Conservation (phyloP, 2,888 invertebrate species). For the Ochlodes sylvanus region DNA sequence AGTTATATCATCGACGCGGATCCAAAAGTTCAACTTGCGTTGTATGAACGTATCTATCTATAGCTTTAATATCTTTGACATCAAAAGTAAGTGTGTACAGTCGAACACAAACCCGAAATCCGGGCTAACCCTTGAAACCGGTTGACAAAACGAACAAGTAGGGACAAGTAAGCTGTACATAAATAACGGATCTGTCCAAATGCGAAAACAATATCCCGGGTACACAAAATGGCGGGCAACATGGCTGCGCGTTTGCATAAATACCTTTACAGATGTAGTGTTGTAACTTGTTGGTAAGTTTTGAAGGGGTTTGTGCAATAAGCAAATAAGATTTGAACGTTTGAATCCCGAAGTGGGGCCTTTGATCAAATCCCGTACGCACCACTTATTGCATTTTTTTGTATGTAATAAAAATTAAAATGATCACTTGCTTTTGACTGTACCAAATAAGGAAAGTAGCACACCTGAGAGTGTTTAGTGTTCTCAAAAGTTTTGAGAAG, state of each 20-base stretch:
- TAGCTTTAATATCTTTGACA: neutral
- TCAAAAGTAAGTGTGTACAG: slow-evolving; percentile 5
- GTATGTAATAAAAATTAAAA: too few relatives aligned
- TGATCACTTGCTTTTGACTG: too few relatives aligned
- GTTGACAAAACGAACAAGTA: slow-evolving; percentile 55
- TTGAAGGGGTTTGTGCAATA: slow-evolving; percentile 3
- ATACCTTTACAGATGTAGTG: slow-evolving; percentile 35
- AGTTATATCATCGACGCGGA: too few relatives aligned
- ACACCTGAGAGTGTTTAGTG: too few relatives aligned
- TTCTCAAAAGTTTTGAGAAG: too few relatives aligned
- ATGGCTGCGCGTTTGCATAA: slow-evolving; percentile 64
- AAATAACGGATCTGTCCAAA: slow-evolving; percentile 80
- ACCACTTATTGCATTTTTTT: too few relatives aligned
- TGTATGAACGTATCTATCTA: too few relatives aligned
- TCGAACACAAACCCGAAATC: slow-evolving; percentile 48
- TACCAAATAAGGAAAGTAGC: too few relatives aligned
- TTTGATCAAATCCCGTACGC: too few relatives aligned
- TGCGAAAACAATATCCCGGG: slow-evolving; percentile 76
- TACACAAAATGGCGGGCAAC: slow-evolving; percentile 61
- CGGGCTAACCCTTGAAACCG: slow-evolving; percentile 58
- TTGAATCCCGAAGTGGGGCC: too few relatives aligned
- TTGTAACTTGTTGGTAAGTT: slow-evolving; percentile 18
- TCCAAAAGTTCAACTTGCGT: too few relatives aligned
- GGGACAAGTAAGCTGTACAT: slow-evolving; percentile 67
- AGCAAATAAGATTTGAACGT: too few relatives aligned